Conservation (phyloP, 1,140 invertebrate genomes). For the Hypothenemus hampei region DNA sequence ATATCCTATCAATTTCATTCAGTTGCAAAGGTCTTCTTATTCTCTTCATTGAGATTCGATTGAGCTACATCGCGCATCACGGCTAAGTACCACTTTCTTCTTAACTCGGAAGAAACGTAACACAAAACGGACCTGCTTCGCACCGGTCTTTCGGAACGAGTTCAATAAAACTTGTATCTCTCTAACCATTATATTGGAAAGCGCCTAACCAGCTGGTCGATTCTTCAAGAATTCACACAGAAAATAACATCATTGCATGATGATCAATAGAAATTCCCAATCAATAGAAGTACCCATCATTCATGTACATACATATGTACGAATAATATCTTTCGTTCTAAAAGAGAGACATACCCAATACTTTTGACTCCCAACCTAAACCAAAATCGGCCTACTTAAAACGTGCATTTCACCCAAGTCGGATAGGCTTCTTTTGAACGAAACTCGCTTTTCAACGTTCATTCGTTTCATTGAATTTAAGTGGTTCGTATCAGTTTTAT, state of each 20-base stretch:
- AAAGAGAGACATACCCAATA: too few relatives aligned
- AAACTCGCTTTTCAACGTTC: constrained; percentile 32
- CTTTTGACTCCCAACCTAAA: constrained; percentile 10
- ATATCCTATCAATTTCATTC: too few relatives aligned
- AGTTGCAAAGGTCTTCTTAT: too few relatives aligned
- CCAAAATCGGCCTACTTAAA: constrained; percentile 27
- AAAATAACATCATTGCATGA: too few relatives aligned
- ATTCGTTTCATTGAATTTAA: constrained; percentile 15
- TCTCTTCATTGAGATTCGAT: too few relatives aligned
- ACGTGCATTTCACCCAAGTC: constrained; percentile 20
- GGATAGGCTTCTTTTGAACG: constrained; percentile 31
- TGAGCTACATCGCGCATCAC: too few relatives aligned
- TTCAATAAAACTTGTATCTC: background rate
- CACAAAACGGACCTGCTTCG: constrained; percentile 29
- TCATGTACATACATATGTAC: background rate
- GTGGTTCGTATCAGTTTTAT: constrained; percentile 2
- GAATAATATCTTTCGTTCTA: background rate
- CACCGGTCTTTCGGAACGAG: background rate
- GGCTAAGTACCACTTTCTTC: constrained; percentile 9
- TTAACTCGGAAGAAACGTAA: constrained; percentile 1
- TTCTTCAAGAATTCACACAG: background rate
- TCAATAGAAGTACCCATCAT: background rate
- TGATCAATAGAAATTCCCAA: background rate
- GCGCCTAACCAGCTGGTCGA: background rate
- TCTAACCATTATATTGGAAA: constrained; percentile 15